phyloP scores from a whole-genome alignment of 2,113 vertebrate species.

The Numida meleagris region DNA sequence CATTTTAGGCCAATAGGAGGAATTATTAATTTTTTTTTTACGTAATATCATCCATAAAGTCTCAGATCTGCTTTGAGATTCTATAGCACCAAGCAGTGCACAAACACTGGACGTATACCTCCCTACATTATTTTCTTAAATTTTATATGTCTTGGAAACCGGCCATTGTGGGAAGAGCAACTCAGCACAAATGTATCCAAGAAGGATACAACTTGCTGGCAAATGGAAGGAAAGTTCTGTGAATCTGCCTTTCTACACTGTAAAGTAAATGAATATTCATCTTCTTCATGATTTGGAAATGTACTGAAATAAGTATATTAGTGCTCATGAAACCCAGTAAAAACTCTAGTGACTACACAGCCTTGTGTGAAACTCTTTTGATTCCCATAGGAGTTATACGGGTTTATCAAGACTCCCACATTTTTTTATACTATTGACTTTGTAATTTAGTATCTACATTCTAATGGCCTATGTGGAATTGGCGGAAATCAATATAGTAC shows the following conservation, averaged over 20 bases:
- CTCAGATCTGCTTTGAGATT: background rate
- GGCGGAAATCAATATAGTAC: background rate
- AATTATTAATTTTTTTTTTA: background rate
- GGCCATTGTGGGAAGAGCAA: background rate
- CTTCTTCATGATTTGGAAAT: background rate
- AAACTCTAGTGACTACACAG: background rate
- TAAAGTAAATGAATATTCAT: background rate
- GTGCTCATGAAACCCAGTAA: background rate
- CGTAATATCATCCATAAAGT: background rate
- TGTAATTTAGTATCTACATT: background rate
- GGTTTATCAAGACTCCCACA: background rate
- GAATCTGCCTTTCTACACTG: background rate
- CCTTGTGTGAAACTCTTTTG: background rate
- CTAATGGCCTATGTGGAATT: background rate
- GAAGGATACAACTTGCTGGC: background rate
- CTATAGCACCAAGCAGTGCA: background rate
- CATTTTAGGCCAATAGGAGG: background rate
- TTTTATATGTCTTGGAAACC: background rate
- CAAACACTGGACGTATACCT: background rate
- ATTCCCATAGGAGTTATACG: background rate
- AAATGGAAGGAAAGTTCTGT: background rate
- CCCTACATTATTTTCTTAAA: background rate
- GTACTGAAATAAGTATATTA: background rate
- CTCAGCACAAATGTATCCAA: background rate
- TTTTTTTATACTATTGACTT: background rate